These are phyloP conservation scores for Atta texana DNA, from an alignment of 1,140 invertebrate species.

Conservation along the genomic window DNA sequence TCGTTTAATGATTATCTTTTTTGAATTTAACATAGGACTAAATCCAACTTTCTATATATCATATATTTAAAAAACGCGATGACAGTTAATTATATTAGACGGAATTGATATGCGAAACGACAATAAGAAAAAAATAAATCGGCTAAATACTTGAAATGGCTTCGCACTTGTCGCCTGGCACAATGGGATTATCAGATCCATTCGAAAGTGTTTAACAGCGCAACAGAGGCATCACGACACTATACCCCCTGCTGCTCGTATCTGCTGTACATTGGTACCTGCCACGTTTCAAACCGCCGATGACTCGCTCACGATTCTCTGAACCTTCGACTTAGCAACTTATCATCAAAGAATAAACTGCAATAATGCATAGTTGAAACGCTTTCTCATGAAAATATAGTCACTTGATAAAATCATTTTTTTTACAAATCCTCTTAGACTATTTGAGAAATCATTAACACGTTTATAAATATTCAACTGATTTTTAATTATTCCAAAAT, in stretches of 20 bases:
- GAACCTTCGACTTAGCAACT: constrained; percentile 75
- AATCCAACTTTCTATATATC: not conserved
- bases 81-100: not conserved
- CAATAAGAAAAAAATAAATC: constrained; percentile 27
- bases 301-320: constrained; percentile 82
- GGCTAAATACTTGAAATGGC: constrained; percentile 72
- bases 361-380: not conserved
- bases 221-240: constrained; percentile 76
- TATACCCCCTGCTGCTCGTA: constrained; percentile 75
- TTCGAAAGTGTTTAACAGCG: constrained; percentile 78
- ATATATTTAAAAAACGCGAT: not conserved
- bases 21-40: not conserved
- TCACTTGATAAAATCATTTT: not conserved
- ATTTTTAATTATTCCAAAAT: constrained; percentile 1
- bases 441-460: not conserved
- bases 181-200: constrained; percentile 76
- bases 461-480: not conserved
- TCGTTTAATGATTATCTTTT: not conserved
- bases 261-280: constrained; percentile 62
- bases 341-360: not conserved
- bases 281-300: constrained; percentile 63
- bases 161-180: constrained; percentile 80
- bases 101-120: not conserved
- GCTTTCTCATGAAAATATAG: not conserved
- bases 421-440: not conserved